Evolutionary conservation across 2,888 invertebrate species (phyloP).

Genomic region (Agyllia agylla): DNA sequence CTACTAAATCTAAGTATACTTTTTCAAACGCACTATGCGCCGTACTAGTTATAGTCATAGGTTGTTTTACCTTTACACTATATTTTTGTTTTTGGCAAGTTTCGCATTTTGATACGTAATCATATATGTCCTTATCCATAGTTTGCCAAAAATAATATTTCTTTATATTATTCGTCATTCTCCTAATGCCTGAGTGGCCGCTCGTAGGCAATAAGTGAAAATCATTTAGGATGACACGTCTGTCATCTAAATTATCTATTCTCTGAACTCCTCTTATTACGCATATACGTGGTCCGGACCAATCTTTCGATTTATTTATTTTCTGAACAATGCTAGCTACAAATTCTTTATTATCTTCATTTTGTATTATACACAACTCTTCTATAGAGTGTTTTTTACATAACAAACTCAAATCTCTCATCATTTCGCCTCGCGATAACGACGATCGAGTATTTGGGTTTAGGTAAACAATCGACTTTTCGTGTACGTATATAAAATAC

Average conservation of each 20-base stretch:
- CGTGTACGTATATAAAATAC: neutral
- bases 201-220: too few relatives aligned
- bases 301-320: slow-evolving; percentile 38
- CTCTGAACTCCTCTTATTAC: slow-evolving; percentile 31
- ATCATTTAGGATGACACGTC: neutral
- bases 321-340: slow-evolving; percentile 47
- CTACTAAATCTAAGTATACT: too few relatives aligned
- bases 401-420: neutral
- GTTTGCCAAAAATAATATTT: too few relatives aligned
- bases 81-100: too few relatives aligned
- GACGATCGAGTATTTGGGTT: slow-evolving; percentile 35
- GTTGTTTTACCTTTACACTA: neutral
- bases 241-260: neutral
- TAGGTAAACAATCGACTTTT: slow-evolving; percentile 27
- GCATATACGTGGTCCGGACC: slow-evolving; percentile 70
- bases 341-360: slow-evolving; percentile 50
- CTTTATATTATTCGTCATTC: too few relatives aligned
- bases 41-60: too few relatives aligned
- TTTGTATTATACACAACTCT: slow-evolving; percentile 32
- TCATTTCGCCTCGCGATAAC: slow-evolving; percentile 63
- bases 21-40: too few relatives aligned
- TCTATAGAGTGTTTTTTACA: slow-evolving; percentile 39
- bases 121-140: too few relatives aligned
- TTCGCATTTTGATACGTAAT: too few relatives aligned
- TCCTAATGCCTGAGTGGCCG: too few relatives aligned